A percentile compares a stretch with the other conserved stretches of the same genome.
Conservation (phyloP, 2,797 vertebrate species). For the Calcarius lapponicus region DNA sequence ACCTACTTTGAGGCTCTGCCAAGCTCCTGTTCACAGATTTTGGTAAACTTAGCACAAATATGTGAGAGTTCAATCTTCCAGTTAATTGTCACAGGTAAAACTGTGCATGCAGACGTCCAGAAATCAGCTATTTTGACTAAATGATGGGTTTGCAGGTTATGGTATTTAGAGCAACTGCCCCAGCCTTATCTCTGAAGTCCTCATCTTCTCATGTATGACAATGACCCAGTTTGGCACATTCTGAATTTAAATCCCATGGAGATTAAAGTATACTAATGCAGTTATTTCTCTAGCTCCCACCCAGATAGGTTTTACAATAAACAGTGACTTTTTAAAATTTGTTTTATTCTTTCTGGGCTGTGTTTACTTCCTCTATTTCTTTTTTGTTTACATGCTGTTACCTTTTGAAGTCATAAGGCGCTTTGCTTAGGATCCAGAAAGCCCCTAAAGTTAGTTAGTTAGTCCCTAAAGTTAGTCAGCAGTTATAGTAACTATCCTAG, state of each 20-base stretch:
- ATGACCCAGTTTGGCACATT: background rate
- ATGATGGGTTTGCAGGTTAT: background rate
- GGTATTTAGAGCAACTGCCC: background rate
- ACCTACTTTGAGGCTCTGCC: background rate
- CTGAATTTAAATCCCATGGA: background rate
- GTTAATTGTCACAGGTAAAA: background rate
- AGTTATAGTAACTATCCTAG: background rate
- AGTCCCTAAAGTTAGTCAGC: background rate
- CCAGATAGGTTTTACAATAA: background rate
- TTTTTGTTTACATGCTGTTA: background rate
- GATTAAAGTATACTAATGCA: background rate
- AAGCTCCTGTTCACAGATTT: background rate
- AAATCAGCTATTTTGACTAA: background rate
- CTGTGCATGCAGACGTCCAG: background rate
- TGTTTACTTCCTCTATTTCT: background rate
- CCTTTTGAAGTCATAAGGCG: background rate
- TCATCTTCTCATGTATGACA: background rate
- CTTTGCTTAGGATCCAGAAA: background rate
- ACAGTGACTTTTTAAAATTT: background rate
- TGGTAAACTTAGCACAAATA: background rate
- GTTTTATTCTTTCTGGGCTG: background rate
- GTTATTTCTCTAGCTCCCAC: background rate
- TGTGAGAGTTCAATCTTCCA: background rate
- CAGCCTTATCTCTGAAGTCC: background rate
- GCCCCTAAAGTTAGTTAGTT: background rate